These are phyloP conservation scores for Chanos chanos DNA, from an alignment of 2,797 vertebrate species.

Conservation along the genomic window DNA sequence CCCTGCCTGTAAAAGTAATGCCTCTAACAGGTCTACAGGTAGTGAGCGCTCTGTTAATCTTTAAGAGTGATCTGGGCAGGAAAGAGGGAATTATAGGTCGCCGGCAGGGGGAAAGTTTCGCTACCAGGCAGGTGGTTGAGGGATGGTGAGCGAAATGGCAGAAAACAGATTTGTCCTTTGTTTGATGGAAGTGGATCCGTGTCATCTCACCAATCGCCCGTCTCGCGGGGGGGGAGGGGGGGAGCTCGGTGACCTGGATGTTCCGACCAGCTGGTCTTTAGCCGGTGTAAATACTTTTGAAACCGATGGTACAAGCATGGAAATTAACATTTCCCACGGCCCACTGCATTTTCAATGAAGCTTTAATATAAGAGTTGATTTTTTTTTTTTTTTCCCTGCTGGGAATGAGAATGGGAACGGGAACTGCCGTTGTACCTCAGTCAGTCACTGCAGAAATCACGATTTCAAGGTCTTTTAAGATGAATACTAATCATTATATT, in stretches of 20 bases:
- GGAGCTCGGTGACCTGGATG: constrained; percentile 14
- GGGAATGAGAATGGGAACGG: too few relatives aligned
- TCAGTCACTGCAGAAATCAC: too few relatives aligned
- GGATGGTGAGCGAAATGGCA: constrained; percentile 26
- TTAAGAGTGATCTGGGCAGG: constrained; percentile 61
- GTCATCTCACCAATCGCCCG: constrained; percentile 14
- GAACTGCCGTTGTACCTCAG: too few relatives aligned
- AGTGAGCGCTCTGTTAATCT: constrained; percentile 65
- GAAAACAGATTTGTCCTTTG: constrained; percentile 6
- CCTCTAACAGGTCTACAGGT: constrained; percentile 71
- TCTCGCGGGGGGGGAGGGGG: too few relatives aligned
- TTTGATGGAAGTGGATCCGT: constrained; percentile 19
- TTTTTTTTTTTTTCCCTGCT: too few relatives aligned
- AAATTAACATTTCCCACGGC: too few relatives aligned
- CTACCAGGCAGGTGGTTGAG: constrained; percentile 25
- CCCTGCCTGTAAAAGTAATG: constrained; percentile 63
- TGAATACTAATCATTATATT: too few relatives aligned
- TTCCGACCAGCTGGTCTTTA: constrained; percentile 7
- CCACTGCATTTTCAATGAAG: too few relatives aligned
- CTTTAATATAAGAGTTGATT: too few relatives aligned
- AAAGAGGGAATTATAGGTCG: constrained; percentile 71
- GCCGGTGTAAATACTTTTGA: too few relatives aligned
- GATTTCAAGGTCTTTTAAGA: too few relatives aligned
- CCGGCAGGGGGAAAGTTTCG: constrained; percentile 43
- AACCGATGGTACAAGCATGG: too few relatives aligned